Evolutionary conservation across 1,140 invertebrate genomes (phyloP), one percentile per base, ranked within the genome.

Genomic region (Pantala flavescens): DNA sequence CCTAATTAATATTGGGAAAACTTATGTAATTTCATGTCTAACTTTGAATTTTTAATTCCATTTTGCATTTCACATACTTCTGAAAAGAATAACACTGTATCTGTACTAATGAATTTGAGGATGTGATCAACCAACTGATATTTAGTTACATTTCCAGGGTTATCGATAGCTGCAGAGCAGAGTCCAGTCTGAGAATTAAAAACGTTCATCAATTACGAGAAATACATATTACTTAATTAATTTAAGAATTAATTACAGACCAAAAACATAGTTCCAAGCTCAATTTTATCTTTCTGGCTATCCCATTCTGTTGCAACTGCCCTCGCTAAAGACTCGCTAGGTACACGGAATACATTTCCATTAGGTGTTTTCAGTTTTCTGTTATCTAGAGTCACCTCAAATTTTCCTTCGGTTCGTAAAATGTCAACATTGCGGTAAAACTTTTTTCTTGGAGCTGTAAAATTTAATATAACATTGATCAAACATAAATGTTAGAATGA

Each of bases 221-320:
- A 36, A 5, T 36, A 36, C 3, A 9, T 36, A 2, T 9, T 9
- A 36, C 2, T 2, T 9, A 36, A 36, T 5, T 9, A 36, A 5
- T 36, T 36, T 36, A 2, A 5, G 2, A 36, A 36, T 36, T 2
- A 36, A 5, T 36, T 36, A 77, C 79, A 84, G 87, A 95, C 93
- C 83, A 98, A 84, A 82, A 97, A 94, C 95, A 98, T 97, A 74
- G 86, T 87, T 75, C 90, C 89, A 79, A 88, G 89, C 74, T 90
- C 83, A 75, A 98, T 93, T 75, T 85, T 84, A 49, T 92, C 87
- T 76, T 89, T 88, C 81, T 98, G 95, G n/a, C 89, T 84, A 79
- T 94, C 89, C 93, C 96, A 98, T 87, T 98, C 96, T 71, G 90
- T 87, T 5, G 95, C 94, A 55, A 98, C 88, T 19, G 93, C 94